A percentile compares a stretch with the other conserved stretches of the same genome.
phyloP scores from a whole-genome alignment of 2,113 vertebrate genomes.

The Psittacus erithacus region DNA sequence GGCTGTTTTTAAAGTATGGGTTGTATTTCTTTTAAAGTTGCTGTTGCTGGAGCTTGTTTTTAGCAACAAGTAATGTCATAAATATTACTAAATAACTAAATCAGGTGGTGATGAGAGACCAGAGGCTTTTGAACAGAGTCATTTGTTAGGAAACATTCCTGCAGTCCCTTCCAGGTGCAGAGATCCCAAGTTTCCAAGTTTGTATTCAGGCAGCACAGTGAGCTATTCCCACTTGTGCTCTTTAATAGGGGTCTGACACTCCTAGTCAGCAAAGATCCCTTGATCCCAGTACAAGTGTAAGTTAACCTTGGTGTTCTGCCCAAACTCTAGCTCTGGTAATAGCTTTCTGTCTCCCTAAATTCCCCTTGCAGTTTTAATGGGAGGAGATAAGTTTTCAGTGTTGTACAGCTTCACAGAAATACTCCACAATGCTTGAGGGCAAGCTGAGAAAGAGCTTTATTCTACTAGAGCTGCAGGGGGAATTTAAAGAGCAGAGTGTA shows the following conservation, averaged over 20 bases:
- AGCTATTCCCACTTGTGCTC: neutral
- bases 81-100: neutral
- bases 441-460: slow-evolving; percentile 7
- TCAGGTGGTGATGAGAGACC: neutral
- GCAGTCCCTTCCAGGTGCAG: rapidly evolving
- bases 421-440: neutral
- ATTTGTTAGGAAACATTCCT: neutral
- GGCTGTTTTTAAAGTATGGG: neutral
- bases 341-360: slow-evolving; percentile 32
- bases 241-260: neutral
- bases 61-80: neutral
- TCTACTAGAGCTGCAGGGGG: neutral
- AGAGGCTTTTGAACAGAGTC: neutral
- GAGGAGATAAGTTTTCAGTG: neutral
- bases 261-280: neutral
- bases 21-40: neutral
- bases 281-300: neutral
- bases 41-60: neutral
- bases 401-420: slow-evolving; percentile 1
- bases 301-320: neutral
- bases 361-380: neutral
- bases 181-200: neutral
- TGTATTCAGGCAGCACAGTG: neutral
- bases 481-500: neutral
- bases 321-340: neutral